Evolutionary conservation across 2,113 vertebrate species (phyloP), one percentile per base, ranked within the genome.

Genomic region (Oryzias javanicus): DNA sequence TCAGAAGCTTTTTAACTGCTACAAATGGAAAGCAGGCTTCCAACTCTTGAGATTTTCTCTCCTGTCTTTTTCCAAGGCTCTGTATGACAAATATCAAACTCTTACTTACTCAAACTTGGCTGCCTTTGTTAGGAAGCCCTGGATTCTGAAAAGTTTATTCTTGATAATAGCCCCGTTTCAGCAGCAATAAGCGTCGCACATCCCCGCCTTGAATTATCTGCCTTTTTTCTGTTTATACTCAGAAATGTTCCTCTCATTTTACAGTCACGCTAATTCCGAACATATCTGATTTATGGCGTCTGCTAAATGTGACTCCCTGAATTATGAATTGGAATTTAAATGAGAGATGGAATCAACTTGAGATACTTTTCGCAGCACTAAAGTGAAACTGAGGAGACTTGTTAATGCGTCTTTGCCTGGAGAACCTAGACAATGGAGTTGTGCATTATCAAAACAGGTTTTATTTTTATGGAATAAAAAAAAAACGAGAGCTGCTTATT

Each of bases 141-240:
- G 35, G 35, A 35, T 35, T 35, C 10, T 35, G 8, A 35, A 35
- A 13, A 35, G 35, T 35, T 35, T 8, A 35, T 35, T 63, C 74
- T 49, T 82, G 66, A 71, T 79, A 70, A 65, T 47, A n/a, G 65
- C 73, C 81, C 73, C 57, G 67, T 69, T 68, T 62, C 51, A 72
- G 49, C 53, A 57, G 59, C 70, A 81, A 70, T 82, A 65, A 71
- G 54, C 27, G 52, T 18, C 19, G 52, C 69, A 63, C 52, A 67
- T 82, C 54, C 25, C 56, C 49, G 52, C 42, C 35, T n/a, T 60
- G 49, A 83, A 74, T 80, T 69, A 74, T 76, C 58, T 42, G 25
- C 25, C 62, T 62, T 25, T 44, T 71, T 78, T 63, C 70, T 62
- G 48, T 64, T 75, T 56, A 74, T 56, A 57, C 73, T 70, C 67